Percentiles rank a stretch among this genome's conserved stretches.
Conservation (phyloP, 2,797 vertebrate species). For the Sciurus vulgaris region DNA sequence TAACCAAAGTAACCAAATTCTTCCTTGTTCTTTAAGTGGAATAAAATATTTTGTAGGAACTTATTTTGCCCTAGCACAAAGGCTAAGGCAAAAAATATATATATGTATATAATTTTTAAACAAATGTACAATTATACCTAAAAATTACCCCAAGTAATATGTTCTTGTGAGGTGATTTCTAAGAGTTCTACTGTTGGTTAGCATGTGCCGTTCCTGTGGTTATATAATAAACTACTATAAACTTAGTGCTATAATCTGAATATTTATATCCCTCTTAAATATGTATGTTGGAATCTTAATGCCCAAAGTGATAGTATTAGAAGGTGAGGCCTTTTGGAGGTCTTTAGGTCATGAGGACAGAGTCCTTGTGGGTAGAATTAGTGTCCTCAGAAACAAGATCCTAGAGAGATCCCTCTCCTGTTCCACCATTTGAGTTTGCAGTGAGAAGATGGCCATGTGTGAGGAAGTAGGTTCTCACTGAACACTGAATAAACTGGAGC, state of each 20-base stretch:
- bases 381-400: neutral
- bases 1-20: neutral
- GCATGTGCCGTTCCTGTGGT: neutral
- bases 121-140: no score
- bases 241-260: neutral
- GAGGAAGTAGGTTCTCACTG: neutral
- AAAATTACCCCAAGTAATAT: neutral
- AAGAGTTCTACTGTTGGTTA: neutral
- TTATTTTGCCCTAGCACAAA: neutral
- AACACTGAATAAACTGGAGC: accelerated
- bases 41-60: neutral
- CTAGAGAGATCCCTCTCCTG: no score
- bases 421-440: accelerated
- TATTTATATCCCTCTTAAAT: neutral
- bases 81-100: no score
- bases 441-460: neutral
- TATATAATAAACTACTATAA: neutral
- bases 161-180: neutral
- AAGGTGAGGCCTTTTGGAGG: neutral
- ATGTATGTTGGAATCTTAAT: neutral
- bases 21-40: neutral
- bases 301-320: neutral
- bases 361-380: neutral
- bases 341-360: neutral
- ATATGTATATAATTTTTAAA: no score